phyloP scores from a whole-genome alignment of 2,888 invertebrate species.

The Lottia gigantea region DNA sequence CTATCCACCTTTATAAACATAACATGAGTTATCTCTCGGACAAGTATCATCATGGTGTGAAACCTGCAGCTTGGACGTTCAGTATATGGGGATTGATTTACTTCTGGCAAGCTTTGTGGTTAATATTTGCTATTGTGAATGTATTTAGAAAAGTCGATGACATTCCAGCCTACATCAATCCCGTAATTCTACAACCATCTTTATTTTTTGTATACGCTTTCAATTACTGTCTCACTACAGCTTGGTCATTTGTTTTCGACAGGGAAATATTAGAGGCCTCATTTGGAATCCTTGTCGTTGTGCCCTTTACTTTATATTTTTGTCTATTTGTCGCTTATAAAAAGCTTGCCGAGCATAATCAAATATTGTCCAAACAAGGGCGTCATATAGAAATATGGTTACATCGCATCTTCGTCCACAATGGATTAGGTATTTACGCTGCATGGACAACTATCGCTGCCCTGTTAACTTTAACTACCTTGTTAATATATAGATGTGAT shows the following conservation, averaged over 20 bases:
- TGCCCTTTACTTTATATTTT: conserved; percentile 46
- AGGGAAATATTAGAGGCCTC: conserved; percentile 44
- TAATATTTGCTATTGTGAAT: conserved; percentile 50
- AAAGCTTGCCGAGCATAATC: conserved; percentile 38
- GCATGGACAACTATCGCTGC: conserved; percentile 60
- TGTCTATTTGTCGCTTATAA: conserved; percentile 45
- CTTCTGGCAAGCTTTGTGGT: conserved; percentile 56
- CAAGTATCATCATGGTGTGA: too few relatives aligned
- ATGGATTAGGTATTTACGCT: conserved; percentile 61
- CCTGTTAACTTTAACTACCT: conserved; percentile 58
- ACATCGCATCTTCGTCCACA: conserved; percentile 55
- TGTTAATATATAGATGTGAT: conserved; percentile 42
- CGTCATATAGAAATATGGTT: conserved; percentile 55
- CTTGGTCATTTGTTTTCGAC: conserved; percentile 44
- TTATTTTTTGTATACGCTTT: conserved; percentile 45
- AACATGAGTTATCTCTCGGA: too few relatives aligned
- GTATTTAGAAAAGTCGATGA: conserved; percentile 47
- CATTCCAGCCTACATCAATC: conserved; percentile 49
- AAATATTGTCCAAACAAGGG: conserved; percentile 38
- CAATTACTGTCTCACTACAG: conserved; percentile 46
- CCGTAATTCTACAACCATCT: conserved; percentile 46
- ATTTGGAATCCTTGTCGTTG: conserved; percentile 36
- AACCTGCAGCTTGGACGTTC: conserved; percentile 61
- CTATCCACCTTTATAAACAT: too few relatives aligned
- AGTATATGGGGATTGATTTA: conserved; percentile 58